phyloP scores from a whole-genome alignment of 2,888 invertebrate species.

The Spodoptera littoralis region DNA sequence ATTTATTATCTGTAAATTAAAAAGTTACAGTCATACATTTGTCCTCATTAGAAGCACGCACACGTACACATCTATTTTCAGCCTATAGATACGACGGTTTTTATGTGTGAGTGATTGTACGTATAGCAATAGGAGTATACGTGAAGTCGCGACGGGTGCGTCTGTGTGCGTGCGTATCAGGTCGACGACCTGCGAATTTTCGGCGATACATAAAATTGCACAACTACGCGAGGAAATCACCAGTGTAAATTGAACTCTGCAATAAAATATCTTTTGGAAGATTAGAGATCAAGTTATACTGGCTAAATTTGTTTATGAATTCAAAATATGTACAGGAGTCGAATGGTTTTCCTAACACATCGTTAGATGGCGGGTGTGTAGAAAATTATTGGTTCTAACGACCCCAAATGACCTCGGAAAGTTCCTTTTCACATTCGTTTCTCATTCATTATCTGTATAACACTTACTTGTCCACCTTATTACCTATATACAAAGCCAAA shows the following conservation, averaged over 20 bases:
- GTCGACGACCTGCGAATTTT: conserved; percentile 72
- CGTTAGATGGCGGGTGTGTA: conserved; percentile 25
- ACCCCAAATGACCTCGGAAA: conserved; percentile 42
- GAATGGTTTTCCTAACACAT: conserved; percentile 23
- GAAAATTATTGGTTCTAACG: conserved; percentile 14
- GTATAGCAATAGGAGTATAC: conserved; percentile 58
- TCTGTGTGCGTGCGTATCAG: conserved; percentile 64
- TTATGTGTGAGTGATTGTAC: conserved; percentile 59
- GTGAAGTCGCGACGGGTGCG: conserved; percentile 61
- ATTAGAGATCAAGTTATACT: conserved; percentile 14
- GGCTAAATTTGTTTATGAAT: conserved; percentile 41
- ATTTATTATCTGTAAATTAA: conserved; percentile 60
- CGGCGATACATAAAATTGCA: conserved; percentile 70
- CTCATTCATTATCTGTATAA: conserved; percentile 12
- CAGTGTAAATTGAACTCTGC: conserved; percentile 29
- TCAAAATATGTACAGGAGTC: conserved; percentile 33
- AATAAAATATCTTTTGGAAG: background rate
- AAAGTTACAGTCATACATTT: conserved; percentile 62
- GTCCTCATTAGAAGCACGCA: conserved; percentile 66
- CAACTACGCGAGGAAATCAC: conserved; percentile 58
- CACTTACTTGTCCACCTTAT: too few species aligned
- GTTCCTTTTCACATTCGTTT: conserved; percentile 14
- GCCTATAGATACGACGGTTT: conserved; percentile 46
- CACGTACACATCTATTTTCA: conserved; percentile 48
- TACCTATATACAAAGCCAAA: too few species aligned